A percentile compares a stretch with the other conserved stretches of the same genome.
These are phyloP conservation scores for Kryptolebias ocellatus DNA, from an alignment of 2,797 vertebrate genomes.

Conservation along the genomic window DNA sequence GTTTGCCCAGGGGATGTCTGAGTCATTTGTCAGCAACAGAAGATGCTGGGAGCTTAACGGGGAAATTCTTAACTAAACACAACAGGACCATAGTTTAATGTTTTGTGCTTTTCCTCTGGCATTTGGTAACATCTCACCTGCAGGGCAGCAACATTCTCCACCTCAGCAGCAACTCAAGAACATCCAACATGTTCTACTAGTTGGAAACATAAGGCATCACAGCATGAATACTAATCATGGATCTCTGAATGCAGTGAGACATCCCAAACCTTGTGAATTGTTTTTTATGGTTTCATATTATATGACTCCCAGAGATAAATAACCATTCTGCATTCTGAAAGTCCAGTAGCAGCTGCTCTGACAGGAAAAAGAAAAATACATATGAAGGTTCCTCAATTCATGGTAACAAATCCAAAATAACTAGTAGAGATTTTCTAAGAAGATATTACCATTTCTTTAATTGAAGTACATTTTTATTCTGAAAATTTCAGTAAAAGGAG, in stretches of 20 bases:
- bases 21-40: constrained; percentile 46
- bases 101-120: not conserved
- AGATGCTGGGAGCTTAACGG: constrained; percentile 6
- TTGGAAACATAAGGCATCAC: not conserved
- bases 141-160: not conserved
- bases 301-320: not conserved
- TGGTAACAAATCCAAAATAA: too few species aligned
- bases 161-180: not conserved
- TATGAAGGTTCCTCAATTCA: too few species aligned
- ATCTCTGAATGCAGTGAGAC: not conserved
- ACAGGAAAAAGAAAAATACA: too few species aligned
- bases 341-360: too few species aligned
- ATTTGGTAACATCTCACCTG: constrained; percentile 1
- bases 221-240: not conserved
- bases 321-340: not conserved
- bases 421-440: too few species aligned
- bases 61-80: constrained; percentile 13
- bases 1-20: constrained; percentile 43
- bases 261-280: not conserved
- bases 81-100: not conserved
- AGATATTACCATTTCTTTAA: too few species aligned
- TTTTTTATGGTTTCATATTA: not conserved
- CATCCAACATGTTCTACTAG: not conserved
- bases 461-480: too few species aligned
- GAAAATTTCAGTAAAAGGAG: too few species aligned